Conservation (phyloP, 2,888 invertebrate species). For the Ophion ventricosus region DNA sequence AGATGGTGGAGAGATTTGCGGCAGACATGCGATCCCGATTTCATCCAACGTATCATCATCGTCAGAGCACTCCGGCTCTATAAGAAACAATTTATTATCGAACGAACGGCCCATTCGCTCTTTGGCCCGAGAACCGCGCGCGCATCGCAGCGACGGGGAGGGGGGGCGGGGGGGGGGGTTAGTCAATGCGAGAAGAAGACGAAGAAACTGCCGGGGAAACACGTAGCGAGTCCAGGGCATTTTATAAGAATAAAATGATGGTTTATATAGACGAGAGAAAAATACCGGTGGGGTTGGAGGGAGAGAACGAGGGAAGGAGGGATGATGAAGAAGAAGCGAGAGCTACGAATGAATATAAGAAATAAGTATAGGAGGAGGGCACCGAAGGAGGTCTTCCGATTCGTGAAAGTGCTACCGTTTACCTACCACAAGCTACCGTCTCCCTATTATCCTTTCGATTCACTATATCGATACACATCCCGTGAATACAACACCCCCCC, state of each 20-base stretch:
- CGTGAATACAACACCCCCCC: neutral
- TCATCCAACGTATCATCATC: constrained; percentile 74
- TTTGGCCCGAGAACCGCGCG: constrained; percentile 34
- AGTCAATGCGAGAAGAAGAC: constrained; percentile 70
- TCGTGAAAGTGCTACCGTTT: constrained; percentile 68
- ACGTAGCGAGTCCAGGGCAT: constrained; percentile 40
- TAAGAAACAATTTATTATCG: constrained; percentile 72
- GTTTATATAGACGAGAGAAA: constrained; percentile 59
- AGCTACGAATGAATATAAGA: constrained; percentile 33
- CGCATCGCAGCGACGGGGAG: constrained; percentile 35
- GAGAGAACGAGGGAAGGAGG: constrained; percentile 20
- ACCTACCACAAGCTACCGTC: constrained; percentile 55
- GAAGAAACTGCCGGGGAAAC: constrained; percentile 58
- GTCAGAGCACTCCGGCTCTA: constrained; percentile 64
- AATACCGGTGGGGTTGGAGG: constrained; percentile 19
- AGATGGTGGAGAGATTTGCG: constrained; percentile 83
- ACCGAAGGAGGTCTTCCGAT: constrained; percentile 56
- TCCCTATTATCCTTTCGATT: constrained; percentile 60
- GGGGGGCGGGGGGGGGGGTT: constrained; percentile 14
- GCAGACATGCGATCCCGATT: constrained; percentile 83
- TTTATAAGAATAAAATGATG: constrained; percentile 66
- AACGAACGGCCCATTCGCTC: constrained; percentile 61
- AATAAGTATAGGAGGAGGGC: constrained; percentile 41
- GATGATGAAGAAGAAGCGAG: constrained; percentile 44
- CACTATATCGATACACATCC: constrained; percentile 36